Evolutionary conservation across 1,140 invertebrate genomes (phyloP).

Genomic region (Papilio glaucus): DNA sequence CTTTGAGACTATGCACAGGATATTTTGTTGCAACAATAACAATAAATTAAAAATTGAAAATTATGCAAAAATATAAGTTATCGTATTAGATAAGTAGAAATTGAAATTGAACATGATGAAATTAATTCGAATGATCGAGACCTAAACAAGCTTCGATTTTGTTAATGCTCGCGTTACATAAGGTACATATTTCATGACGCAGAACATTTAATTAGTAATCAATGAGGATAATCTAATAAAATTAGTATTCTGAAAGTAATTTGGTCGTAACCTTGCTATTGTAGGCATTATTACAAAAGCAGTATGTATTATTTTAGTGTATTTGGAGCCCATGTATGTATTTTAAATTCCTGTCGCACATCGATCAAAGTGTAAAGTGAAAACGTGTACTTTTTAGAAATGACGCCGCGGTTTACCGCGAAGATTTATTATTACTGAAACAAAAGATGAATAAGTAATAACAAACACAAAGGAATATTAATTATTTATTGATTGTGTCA

Average conservation of each 20-base stretch:
- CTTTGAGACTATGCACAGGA: too few species aligned
- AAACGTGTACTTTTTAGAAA: constrained; percentile 26
- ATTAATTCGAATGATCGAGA: neutral
- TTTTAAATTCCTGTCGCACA: constrained; percentile 12
- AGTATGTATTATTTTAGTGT: constrained; percentile 11
- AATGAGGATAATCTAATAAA: neutral
- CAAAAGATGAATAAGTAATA: constrained; percentile 7
- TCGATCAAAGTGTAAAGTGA: constrained; percentile 13
- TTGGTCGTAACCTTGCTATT: neutral
- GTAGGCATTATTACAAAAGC: constrained; percentile 1
- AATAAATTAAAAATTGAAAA: neutral
- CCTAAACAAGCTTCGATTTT: neutral
- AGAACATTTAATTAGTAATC: neutral
- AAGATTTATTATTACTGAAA: constrained; percentile 23
- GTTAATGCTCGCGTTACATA: neutral
- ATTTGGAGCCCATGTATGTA: neutral
- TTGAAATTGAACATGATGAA: too few species aligned
- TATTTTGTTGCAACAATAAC: neutral
- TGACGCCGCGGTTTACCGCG: neutral
- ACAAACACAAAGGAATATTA: neutral
- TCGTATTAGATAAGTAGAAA: neutral
- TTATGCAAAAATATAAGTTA: neutral
- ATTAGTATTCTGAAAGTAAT: constrained; percentile 6
- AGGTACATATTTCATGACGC: constrained; percentile 1
- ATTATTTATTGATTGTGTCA: constrained; percentile 1